Evolutionary conservation across 2,888 invertebrate species (phyloP), one percentile per base, ranked within the genome.

Genomic region (Drosophila putrida): DNA sequence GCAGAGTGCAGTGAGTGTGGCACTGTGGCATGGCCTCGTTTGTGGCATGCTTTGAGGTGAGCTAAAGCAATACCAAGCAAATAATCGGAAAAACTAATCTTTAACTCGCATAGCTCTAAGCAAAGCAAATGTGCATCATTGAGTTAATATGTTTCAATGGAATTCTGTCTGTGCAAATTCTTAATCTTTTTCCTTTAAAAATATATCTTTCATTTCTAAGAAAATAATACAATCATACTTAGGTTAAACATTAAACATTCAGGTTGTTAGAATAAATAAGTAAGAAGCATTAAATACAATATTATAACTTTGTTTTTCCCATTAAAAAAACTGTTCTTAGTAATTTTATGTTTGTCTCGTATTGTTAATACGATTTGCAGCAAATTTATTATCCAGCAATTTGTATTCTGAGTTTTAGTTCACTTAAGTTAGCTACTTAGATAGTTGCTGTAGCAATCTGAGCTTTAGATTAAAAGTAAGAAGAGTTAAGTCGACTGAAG

Each of bases 21-120:
- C 60, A 36, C 27, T 60, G 64, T 50, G 60, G 63, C 70, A 65
- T 60, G 74, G 67, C 71, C 72, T 66, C 76, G 70, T 76, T 78
- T 78, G 75, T 55, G 76, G 72, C 71, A 66, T 59, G 63, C 75
- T 80, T 63, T 73, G 71, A 50, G 68, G 73, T 71, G 46, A 64
- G 62, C 66, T 62, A 50, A 55, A 28, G 41, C 49, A 33, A 54
- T 67, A 20, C 41, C 33, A 20, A 50, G 66, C 38, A 44, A 53
- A 60, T 33, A 20, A 44, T 31, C 49, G 27, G 33, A 36, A 11
- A 27, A 11, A 44, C 46, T 46, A 44, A 46, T 35, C 46, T 35
- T 28, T 13, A 43, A 15, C 31, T 20, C 5, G 15, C 5, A 5
- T 13, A 35, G 35, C 27, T 44, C 13, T 5, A 25, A 4, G 0